phyloP scores from a whole-genome alignment of 1,140 invertebrate species.

The Drosophila varians region DNA sequence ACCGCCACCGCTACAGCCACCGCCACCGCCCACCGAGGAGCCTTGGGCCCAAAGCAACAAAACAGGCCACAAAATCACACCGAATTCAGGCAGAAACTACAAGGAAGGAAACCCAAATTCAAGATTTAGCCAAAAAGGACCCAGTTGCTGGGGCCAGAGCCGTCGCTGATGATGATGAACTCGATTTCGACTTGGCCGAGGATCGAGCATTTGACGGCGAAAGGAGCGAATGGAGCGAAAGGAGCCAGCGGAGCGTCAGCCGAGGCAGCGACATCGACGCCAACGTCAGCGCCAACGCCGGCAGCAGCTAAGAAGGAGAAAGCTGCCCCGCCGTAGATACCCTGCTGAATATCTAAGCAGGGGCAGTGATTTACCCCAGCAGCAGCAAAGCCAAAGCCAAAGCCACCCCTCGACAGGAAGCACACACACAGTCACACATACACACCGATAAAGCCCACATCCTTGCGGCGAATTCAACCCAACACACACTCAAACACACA shows the following conservation, averaged over 20 bases:
- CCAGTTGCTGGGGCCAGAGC: slow-evolving; percentile 13
- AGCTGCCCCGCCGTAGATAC: slow-evolving; percentile 64
- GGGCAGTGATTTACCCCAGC: slow-evolving; percentile 63
- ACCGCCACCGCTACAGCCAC: slow-evolving; percentile 12
- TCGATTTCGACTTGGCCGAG: slow-evolving; percentile 39
- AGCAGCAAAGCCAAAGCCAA: slow-evolving; percentile 18
- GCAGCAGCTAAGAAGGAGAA: slow-evolving; percentile 63
- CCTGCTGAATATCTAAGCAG: slow-evolving; percentile 76
- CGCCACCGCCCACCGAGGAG: slow-evolving; percentile 33
- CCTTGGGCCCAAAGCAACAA: slow-evolving; percentile 53
- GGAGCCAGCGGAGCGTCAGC: slow-evolving; percentile 14
- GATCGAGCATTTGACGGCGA: slow-evolving; percentile 75
- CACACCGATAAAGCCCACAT: slow-evolving; percentile 54
- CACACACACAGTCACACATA: slow-evolving; percentile 9
- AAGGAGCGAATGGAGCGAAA: slow-evolving; percentile 47
- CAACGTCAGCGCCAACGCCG: slow-evolving; percentile 28
- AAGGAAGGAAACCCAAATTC: slow-evolving; percentile 81
- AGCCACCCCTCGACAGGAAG: slow-evolving; percentile 75
- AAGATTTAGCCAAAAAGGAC: slow-evolving; percentile 50
- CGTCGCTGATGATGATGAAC: slow-evolving; percentile 62
- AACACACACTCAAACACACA: slow-evolving; percentile 19
- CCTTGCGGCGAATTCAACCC: slow-evolving; percentile 66
- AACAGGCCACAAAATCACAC: slow-evolving; percentile 61
- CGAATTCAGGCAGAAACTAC: slow-evolving; percentile 66
- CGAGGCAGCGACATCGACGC: slow-evolving; percentile 22